phyloP scores from a whole-genome alignment of 2,113 vertebrate genomes.

The Mastomys coucha region DNA sequence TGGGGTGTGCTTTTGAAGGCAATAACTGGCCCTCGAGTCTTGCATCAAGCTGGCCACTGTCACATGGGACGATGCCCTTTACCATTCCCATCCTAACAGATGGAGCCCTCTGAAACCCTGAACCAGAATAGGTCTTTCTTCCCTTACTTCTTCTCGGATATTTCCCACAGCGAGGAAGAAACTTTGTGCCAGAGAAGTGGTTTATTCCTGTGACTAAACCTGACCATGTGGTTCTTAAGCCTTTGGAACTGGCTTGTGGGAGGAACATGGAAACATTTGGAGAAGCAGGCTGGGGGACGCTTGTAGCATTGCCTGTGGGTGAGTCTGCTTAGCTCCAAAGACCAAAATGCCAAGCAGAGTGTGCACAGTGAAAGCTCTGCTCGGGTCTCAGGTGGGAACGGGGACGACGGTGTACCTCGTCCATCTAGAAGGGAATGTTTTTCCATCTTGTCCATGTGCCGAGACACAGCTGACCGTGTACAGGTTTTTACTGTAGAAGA shows the following conservation, averaged over 20 bases:
- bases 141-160: not conserved
- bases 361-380: not conserved
- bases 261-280: not conserved
- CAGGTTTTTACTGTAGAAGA: not conserved
- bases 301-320: not conserved
- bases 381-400: not conserved
- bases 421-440: not conserved
- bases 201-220: not conserved
- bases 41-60: not conserved
- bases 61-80: not conserved
- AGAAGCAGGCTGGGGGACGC: not conserved
- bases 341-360: not conserved
- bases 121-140: not conserved
- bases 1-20: no score
- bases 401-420: no score
- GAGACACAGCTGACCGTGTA: not conserved
- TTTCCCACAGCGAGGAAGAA: not conserved
- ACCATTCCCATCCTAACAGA: not conserved
- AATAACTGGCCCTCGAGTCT: not conserved
- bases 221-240: not conserved
- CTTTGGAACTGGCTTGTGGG: not conserved
- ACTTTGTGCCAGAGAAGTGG: not conserved
- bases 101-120: not conserved
- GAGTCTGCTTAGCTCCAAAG: not conserved
- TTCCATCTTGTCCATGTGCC: not conserved